Evolutionary conservation across 2,113 vertebrate species (phyloP).

Genomic region (Mionectes macconnelli): DNA sequence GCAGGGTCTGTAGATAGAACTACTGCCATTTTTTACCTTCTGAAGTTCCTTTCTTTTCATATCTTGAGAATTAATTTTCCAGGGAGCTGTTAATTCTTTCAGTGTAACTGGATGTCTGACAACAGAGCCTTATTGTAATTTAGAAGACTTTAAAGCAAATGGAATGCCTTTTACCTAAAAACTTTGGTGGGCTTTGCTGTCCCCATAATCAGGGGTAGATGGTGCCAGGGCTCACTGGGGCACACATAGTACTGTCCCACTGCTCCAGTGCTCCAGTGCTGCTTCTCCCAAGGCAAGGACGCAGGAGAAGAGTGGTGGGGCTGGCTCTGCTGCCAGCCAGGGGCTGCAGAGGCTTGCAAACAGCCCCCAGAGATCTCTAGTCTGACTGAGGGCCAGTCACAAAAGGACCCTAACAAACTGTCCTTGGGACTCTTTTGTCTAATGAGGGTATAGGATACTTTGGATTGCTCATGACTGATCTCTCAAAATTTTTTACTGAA

Average conservation of each 20-base stretch:
- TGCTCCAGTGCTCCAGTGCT: no score
- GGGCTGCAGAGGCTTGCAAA: neutral
- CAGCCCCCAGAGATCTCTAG: fast-evolving
- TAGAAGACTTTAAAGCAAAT: neutral
- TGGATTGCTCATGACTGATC: neutral
- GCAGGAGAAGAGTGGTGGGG: neutral
- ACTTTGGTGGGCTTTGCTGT: neutral
- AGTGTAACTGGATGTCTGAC: neutral
- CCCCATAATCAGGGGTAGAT: neutral
- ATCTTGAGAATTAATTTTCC: neutral
- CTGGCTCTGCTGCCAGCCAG: neutral
- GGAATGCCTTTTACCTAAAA: neutral
- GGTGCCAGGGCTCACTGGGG: neutral
- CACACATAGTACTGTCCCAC: neutral
- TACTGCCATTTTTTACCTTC: neutral
- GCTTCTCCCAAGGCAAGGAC: neutral
- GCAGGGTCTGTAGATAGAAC: neutral
- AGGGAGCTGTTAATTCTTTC: neutral
- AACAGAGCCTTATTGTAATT: neutral
- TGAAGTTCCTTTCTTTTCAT: neutral
- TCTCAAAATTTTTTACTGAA: neutral
- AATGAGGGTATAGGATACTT: neutral
- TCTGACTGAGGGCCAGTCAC: no score
- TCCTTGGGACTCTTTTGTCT: neutral
- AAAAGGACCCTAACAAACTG: neutral